A percentile compares a stretch with the other conserved stretches of the same genome.
Conservation (phyloP, 2,888 invertebrate species). For the Anthrax anthrax region DNA sequence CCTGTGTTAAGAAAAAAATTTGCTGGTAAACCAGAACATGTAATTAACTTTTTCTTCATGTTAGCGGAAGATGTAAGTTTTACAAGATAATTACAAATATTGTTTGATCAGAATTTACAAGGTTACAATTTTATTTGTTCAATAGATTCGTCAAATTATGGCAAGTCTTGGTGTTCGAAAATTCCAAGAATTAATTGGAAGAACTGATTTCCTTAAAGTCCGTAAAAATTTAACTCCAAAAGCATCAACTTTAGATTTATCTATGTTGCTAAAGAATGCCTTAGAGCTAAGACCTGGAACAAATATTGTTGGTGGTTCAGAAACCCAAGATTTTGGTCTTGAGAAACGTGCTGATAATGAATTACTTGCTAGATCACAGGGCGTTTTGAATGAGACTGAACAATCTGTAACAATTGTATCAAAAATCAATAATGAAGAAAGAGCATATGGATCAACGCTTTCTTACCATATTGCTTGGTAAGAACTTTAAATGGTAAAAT, state of each 20-base stretch:
- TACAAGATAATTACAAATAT: background rate
- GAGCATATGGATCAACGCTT: constrained; percentile 86
- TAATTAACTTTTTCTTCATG: constrained; percentile 95
- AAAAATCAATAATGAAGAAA: constrained; percentile 77
- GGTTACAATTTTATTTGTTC: too few relatives aligned
- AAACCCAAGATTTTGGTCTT: constrained; percentile 69
- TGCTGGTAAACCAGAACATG: constrained; percentile 93
- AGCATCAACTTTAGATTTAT: constrained; percentile 71
- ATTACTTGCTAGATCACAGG: constrained; percentile 54
- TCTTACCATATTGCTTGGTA: constrained; percentile 91
- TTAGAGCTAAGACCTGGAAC: constrained; percentile 77
- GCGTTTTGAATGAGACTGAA: constrained; percentile 59
- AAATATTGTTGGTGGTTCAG: constrained; percentile 79
- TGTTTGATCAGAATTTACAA: background rate
- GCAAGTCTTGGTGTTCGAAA: constrained; percentile 75
- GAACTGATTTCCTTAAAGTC: constrained; percentile 74
- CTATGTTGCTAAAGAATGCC: constrained; percentile 76
- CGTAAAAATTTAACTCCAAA: constrained; percentile 61
- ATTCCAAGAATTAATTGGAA: constrained; percentile 83
- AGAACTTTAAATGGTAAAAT: background rate
- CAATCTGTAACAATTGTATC: constrained; percentile 55
- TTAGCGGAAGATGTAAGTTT: constrained; percentile 81
- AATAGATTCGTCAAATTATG: constrained; percentile 77
- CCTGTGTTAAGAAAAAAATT: constrained; percentile 90
- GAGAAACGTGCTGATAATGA: constrained; percentile 78